phyloP scores from a whole-genome alignment of 2,113 vertebrate genomes.

The Galeopterus variegatus region DNA sequence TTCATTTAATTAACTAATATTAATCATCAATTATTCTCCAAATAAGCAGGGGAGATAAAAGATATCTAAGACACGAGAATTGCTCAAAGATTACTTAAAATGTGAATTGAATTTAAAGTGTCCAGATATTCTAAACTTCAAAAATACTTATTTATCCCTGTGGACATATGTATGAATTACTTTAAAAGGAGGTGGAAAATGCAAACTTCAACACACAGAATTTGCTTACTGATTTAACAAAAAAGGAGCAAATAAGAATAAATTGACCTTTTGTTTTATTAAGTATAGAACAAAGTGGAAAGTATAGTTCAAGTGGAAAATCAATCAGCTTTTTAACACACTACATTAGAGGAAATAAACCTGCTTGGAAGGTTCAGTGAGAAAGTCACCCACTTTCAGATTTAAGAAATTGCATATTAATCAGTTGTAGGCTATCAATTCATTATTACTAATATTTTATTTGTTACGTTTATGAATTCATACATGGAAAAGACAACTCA shows the following conservation, averaged over 20 bases:
- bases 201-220: background rate
- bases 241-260: conserved; percentile 44
- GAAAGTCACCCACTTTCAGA: background rate
- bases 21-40: background rate
- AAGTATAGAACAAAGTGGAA: background rate
- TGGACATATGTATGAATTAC: background rate
- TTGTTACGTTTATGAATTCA: background rate
- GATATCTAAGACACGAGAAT: background rate
- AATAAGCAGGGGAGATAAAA: background rate
- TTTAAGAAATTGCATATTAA: background rate
- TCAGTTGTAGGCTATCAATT: background rate
- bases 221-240: conserved; percentile 35
- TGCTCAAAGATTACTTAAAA: background rate
- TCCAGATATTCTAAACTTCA: background rate
- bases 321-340: conserved; percentile 58
- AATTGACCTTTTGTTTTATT: conserved; percentile 69
- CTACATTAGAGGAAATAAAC: conserved; percentile 66
- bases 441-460: conserved; percentile 9
- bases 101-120: background rate
- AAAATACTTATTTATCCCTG: background rate
- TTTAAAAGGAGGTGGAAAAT: background rate
- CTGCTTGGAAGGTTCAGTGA: background rate
- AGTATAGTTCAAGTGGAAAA: conserved; percentile 58
- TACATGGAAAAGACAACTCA: background rate
- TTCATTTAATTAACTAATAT: background rate